Conservation (phyloP, 2,888 invertebrate species). For the Schizotus pectinicornis region DNA sequence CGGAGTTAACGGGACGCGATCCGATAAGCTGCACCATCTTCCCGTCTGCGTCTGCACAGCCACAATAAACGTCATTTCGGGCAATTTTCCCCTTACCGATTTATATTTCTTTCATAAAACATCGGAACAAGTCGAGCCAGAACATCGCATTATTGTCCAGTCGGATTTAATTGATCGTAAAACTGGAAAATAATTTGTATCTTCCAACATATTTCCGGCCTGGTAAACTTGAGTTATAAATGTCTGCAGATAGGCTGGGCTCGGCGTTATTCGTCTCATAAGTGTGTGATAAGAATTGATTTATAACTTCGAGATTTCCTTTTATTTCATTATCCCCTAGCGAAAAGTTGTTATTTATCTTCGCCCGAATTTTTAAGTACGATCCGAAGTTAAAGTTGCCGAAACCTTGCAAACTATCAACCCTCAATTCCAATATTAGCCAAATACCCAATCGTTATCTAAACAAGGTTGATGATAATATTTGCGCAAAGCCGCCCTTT, state of each 20-base stretch:
- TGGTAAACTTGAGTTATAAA: slow-evolving; percentile 16
- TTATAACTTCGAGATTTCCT: slow-evolving; percentile 5
- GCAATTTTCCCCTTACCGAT: slow-evolving; percentile 23
- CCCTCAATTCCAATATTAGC: too few relatives aligned
- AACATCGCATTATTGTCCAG: neutral
- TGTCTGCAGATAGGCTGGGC: slow-evolving; percentile 12
- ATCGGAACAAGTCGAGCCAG: neutral
- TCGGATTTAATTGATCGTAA: slow-evolving; percentile 23
- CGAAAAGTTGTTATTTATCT: neutral
- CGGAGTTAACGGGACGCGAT: slow-evolving; percentile 20
- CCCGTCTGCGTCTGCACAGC: slow-evolving; percentile 10
- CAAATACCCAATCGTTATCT: too few relatives aligned
- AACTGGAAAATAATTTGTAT: slow-evolving; percentile 1
- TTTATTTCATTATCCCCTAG: slow-evolving; percentile 6
- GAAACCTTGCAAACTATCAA: too few relatives aligned
- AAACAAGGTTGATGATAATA: too few relatives aligned
- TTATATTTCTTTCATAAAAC: slow-evolving; percentile 2
- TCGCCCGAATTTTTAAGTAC: neutral
- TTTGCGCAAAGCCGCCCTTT: too few relatives aligned
- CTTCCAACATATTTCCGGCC: slow-evolving; percentile 11
- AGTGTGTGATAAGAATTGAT: slow-evolving; percentile 17
- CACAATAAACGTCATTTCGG: slow-evolving; percentile 25
- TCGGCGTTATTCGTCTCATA: slow-evolving; percentile 6
- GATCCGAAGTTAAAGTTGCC: neutral
- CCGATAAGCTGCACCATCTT: slow-evolving; percentile 17